Evolutionary conservation across 2,797 vertebrate species (phyloP), one percentile per base, ranked within the genome.

Genomic region (Xenops minutus): DNA sequence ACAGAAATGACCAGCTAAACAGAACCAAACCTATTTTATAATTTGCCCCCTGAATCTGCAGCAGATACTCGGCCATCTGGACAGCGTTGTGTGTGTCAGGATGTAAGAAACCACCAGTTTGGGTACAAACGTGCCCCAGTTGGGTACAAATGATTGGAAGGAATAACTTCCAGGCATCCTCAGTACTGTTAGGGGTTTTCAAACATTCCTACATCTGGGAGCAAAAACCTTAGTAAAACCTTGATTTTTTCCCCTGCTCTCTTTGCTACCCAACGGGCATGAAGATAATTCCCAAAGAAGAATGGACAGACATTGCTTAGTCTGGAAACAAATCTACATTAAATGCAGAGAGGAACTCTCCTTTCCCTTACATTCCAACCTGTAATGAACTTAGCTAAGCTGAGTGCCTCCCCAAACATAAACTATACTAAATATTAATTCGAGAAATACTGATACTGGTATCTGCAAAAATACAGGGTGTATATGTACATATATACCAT

Each of bases 1-100:
- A 36, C 34, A 74, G 55, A 76, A 63, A 87, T 16, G 14, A n/a
- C 11, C n/a, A 73, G 27, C 34, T 34, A 5, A 64, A 41, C 34
- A 51, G 59, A 46, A n/a, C 19, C 41, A 73, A 91, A 39, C 24
- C 67, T 32, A 7, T 48, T 78, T 49, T 39, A n/a, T 22, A 29
- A 29, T 19, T 16, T 34, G 77, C 27, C 41, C 55, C 22, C 41
- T 5, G 13, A 32, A 59, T 19, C 32, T 1, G 7, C 63, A 54
- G 78, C 44, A 30, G 44, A 22, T 4, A 23, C 24, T 59, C 4
- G 22, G 49, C 78, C 56, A 41, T 43, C 71, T 30, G 91, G 46
- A 15, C 4, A 23, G 61, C 0, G 7, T 0, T 1, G 14, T 4
- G 19, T 16, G 49, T 5, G 63, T 14, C 15, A 12, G 51, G 36